Base-by-base conservation (phyloP, 2,888 invertebrate genomes). In the Octodonta nipae region DNA sequence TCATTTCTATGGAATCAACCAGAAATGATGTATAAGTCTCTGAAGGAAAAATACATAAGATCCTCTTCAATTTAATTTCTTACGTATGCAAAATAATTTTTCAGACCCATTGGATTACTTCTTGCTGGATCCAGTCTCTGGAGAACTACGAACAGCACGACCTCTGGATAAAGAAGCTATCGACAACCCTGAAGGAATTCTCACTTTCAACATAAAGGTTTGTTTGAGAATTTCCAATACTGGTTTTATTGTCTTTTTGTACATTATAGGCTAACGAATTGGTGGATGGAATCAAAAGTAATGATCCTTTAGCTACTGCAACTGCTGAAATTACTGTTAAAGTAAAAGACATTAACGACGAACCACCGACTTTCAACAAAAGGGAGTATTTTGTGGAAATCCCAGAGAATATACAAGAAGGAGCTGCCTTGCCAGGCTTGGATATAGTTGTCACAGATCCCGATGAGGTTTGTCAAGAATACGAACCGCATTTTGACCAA, bases 81-180 rank as follows among this genome's bases (percentile, higher is more conserved):
- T n/a, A n/a, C n/a, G n/a, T n/a, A n/a, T n/a, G n/a, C n/a, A n/a
- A n/a, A n/a, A n/a, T n/a, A n/a, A n/a, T n/a, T 29, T 28, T 12
- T n/a, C 37, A 87, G 88, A 89, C 70, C 88, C 88, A 0, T 70
- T 82, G 61, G 84, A 87, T 52, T 87, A 85, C 55, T 92, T 92
- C 56, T 62, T 80, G 10, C 58, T 92, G 50, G 82, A 91, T 58
- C 70, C 78, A 26, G 66, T 67, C 12, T 78, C 76, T 1, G 92
- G 91, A 1, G 83, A 85, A 54, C 56, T 93, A 28, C 70, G 75
- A 47, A 86, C 88, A 1, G 87, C 84, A 0, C 80, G 82, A 48
- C 82, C 82, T 0, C 58, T 92, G 35, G 88, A 92, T 57, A 75
- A 85, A 45, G 89, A 89, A 61, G 78, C 84, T 0, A 61, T 88